Percentiles rank a stretch among this genome's conserved stretches.
These are phyloP conservation scores for Bryconaethiops microstoma DNA, from an alignment of 2,797 vertebrate genomes.

Conservation along the genomic window DNA sequence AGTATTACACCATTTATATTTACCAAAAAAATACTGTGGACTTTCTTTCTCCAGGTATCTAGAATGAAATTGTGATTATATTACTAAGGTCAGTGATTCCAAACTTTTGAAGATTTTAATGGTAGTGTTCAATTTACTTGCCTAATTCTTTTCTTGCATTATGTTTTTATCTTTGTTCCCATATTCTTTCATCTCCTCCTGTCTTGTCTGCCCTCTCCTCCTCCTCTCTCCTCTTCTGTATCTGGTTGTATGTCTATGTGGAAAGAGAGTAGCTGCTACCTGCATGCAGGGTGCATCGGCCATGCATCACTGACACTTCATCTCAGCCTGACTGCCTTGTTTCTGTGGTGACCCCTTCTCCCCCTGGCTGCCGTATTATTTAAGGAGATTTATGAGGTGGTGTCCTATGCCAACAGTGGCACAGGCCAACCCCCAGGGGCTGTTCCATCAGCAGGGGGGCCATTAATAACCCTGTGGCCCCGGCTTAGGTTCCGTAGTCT, in stretches of 20 bases:
- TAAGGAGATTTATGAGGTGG: constrained; percentile 95
- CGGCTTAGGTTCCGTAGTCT: constrained; percentile 68
- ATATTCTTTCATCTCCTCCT: not conserved
- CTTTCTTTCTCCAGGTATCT: constrained; percentile 39
- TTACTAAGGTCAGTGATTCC: not conserved
- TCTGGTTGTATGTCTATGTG: constrained; percentile 60
- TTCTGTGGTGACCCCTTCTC: constrained; percentile 87
- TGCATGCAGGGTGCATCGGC: constrained; percentile 51
- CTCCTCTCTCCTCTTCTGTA: constrained; percentile 52
- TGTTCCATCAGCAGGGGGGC: constrained; percentile 80
- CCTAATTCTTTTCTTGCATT: constrained; percentile 41
- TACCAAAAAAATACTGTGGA: too few relatives aligned
- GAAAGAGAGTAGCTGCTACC: constrained; percentile 44
- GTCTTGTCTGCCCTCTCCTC: constrained; percentile 50
- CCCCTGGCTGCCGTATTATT: constrained; percentile 87
- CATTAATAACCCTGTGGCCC: constrained; percentile 90
- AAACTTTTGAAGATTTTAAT: not conserved
- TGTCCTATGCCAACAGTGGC: constrained; percentile 88
- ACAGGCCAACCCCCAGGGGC: constrained; percentile 87
- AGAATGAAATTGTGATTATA: not conserved
- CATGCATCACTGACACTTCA: constrained; percentile 82
- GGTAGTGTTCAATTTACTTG: not conserved
- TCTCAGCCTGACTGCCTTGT: constrained; percentile 90
- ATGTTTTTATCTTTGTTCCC: constrained; percentile 38
- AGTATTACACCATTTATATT: too few relatives aligned